phyloP scores from a whole-genome alignment of 2,888 invertebrate genomes.

The Calephelis perditalis region DNA sequence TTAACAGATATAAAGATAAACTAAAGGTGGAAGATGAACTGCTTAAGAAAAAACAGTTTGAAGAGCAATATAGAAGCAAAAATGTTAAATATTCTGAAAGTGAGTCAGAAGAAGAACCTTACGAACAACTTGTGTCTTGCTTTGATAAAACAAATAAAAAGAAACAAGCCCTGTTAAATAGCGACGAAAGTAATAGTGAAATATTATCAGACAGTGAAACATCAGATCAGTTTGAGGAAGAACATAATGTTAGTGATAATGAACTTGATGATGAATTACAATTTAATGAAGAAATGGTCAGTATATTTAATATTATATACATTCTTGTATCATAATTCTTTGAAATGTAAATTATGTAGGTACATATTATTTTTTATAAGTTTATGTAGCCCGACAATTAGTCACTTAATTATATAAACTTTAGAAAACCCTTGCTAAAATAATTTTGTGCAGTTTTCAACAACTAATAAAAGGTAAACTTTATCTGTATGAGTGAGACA shows the following conservation, averaged over 20 bases:
- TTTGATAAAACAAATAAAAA: conserved; percentile 47
- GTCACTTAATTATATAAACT: too few species aligned
- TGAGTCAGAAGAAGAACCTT: conserved; percentile 65
- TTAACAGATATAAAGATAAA: conserved; percentile 70
- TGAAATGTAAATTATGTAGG: not conserved
- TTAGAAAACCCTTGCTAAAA: too few species aligned
- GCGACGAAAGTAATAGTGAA: conserved; percentile 33
- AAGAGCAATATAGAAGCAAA: conserved; percentile 49
- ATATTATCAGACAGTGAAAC: conserved; percentile 24
- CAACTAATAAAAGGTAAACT: too few species aligned
- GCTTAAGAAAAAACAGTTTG: conserved; percentile 55
- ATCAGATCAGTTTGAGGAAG: conserved; percentile 6
- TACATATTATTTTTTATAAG: too few species aligned
- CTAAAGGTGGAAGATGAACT: conserved; percentile 69
- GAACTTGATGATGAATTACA: conserved; percentile 19
- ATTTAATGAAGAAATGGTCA: conserved; percentile 9
- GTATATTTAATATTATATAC: not conserved
- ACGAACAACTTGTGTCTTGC: conserved; percentile 72
- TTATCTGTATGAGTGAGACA: too few species aligned
- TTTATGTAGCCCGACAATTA: too few species aligned
- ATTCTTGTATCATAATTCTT: not conserved
- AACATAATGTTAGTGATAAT: conserved; percentile 17
- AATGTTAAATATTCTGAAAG: conserved; percentile 68
- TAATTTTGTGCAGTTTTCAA: too few species aligned
- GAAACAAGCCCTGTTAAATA: conserved; percentile 38